Evolutionary conservation across 2,113 vertebrate species (phyloP), one percentile per base, ranked within the genome.

Genomic region (Sorex araneus): DNA sequence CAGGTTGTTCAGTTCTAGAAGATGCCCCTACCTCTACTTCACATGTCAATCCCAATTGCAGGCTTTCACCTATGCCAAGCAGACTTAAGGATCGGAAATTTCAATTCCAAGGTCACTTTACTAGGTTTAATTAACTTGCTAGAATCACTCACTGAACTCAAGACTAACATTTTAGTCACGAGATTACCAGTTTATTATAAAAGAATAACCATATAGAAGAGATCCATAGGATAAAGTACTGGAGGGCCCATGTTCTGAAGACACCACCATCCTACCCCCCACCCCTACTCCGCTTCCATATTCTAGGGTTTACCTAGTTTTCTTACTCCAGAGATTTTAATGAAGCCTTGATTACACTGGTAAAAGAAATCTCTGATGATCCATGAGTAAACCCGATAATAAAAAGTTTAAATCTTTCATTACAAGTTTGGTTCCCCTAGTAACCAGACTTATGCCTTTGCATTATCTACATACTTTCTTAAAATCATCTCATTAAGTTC

Each of bases 181-280:
- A 64, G 64, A 64, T 78, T 47, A 89, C 10, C 27, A n/a, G 40
- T 93, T 93, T 64, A 78, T 78, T 89, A 71, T 21, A 34, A 85
- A 77, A 70, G 71, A 78, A 40, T 40, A 40, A 40, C 40, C 40
- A 40, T 40, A 40, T 40, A 40, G 40, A 40, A 40, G 40, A 40
- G 40, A 40, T 40, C 40, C 40, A 40, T 40, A 40, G 76, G 13
- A 63, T 34, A 21, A 64, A 88, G 12, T 60, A 15, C 36, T 21
- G 78, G 40, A 40, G 7, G 40, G 3, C 7, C 40, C 40, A 40
- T 40, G 40, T 40, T 40, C 40, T 40, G 40, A 40, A 40, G 40
- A 40, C 40, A 3, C 40, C 7, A 40, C 40, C 40, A 40, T 40
- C 40, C 40, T 40, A 40, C 40, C 40, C 7, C 40, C 40, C 40